These are phyloP conservation scores for Stigmatopora nigra DNA, from an alignment of 2,113 vertebrate genomes.

Conservation along the genomic window DNA sequence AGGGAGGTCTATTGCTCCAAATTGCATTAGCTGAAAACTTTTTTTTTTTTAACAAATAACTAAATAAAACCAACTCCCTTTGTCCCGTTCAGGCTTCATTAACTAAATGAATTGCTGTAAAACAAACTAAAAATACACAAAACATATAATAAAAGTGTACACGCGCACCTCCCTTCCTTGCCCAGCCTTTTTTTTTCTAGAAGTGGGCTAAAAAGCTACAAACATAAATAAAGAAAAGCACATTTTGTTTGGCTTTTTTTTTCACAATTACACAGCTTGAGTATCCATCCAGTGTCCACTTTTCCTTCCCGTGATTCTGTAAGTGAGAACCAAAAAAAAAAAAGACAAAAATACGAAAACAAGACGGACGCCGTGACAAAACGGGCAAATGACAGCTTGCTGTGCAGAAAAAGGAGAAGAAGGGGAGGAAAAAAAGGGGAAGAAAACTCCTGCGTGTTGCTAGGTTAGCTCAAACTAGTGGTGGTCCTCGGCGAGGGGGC, in stretches of 20 bases:
- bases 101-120: constrained; percentile 38
- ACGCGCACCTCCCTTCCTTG: not conserved
- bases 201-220: constrained; percentile 59
- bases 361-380: constrained; percentile 40
- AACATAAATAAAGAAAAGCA: constrained; percentile 72
- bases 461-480: constrained; percentile 35
- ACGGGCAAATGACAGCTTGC: constrained; percentile 47
- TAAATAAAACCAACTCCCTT: constrained; percentile 47
- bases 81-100: constrained; percentile 56
- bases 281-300: constrained; percentile 76
- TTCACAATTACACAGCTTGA: constrained; percentile 61
- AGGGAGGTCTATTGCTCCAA: constrained; percentile 64
- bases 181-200: constrained; percentile 27
- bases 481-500: constrained; percentile 42
- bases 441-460: constrained; percentile 35
- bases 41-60: constrained; percentile 48
- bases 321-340: constrained; percentile 44
- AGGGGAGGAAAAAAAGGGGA: constrained; percentile 34
- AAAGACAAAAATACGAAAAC: constrained; percentile 38
- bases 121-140: constrained; percentile 48
- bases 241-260: constrained; percentile 69
- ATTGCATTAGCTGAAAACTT: constrained; percentile 61
- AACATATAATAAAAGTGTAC: constrained; percentile 41
- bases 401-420: constrained; percentile 42
- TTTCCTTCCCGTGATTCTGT: constrained; percentile 58